Conservation (phyloP, 2,888 invertebrate species). For the Papilio demoleus region DNA sequence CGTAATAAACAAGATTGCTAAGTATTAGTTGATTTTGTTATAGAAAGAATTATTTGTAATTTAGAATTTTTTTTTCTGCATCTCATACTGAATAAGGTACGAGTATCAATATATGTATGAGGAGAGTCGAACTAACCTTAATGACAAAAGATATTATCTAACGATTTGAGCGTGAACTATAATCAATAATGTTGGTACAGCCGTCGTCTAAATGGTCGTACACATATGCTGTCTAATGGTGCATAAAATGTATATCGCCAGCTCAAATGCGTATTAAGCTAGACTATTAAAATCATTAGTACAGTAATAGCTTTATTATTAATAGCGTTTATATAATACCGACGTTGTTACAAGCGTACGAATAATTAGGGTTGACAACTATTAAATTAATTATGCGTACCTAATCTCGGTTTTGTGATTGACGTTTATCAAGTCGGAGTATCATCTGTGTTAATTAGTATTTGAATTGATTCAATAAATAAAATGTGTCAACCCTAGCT, state of each 20-base stretch:
- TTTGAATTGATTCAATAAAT: not conserved
- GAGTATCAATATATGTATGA: no score
- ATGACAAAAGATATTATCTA: conserved; percentile 34
- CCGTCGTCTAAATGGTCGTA: conserved; percentile 44
- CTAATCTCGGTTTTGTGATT: conserved; percentile 2
- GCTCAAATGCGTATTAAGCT: conserved; percentile 42
- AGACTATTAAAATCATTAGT: conserved; percentile 46
- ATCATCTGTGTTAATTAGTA: conserved; percentile 4
- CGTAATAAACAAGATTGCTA: not conserved
- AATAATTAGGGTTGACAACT: conserved; percentile 41
- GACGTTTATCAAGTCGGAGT: conserved; percentile 2
- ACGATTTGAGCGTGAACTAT: conserved; percentile 35
- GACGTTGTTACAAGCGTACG: conserved; percentile 39
- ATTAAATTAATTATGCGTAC: conserved; percentile 19
- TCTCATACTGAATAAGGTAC: no score
- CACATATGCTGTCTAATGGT: conserved; percentile 48
- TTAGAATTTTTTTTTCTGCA: no score
- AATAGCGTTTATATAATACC: conserved; percentile 41
- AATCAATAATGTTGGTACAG: conserved; percentile 37
- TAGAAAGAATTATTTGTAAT: no score
- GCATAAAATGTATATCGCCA: conserved; percentile 47
- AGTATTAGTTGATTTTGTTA: not conserved
- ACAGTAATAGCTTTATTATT: conserved; percentile 45
- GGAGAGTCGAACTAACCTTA: not conserved
- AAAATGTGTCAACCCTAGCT: not conserved